Base-by-base conservation (phyloP, 1,140 invertebrate species). In the Sesamia nonagrioides region DNA sequence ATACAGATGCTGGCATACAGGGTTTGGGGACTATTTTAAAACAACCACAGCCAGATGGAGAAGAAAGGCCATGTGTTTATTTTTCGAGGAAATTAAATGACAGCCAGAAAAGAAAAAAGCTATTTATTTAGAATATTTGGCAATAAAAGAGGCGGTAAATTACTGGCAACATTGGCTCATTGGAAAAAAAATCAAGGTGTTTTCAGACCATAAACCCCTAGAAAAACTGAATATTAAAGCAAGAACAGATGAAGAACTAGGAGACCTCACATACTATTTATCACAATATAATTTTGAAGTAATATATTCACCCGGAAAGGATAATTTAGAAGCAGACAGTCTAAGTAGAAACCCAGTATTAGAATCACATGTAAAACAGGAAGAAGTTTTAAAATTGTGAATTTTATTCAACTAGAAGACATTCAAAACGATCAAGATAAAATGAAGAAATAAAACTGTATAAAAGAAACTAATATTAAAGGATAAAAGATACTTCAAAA, bases 131-230 rank as follows among this genome's bases (percentile, higher is more conserved):
- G 18, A 45, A 6, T 42, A 18, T 5, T 18, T 33, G 18, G 78
- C 82, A 15, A 92, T 94, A 1, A 93, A 92, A 90, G 90, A 94
- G 85, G 73, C 82, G 71, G 58, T 94, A 45, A 89, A 80, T 81
- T 93, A 92, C 78, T 94, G 91, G 89, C 91, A 92, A 84, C 78
- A 91, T 78, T 82, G 82, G 82, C 66, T 94, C 15, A 91, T 93
- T 79, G 91, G 89, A 13, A 90, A 78, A 58, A 72, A 56, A 80
- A 93, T 94, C 72, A 91, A 72, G 50, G 86, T 92, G 18, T 92
- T 74, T 60, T 88, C 89, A 69, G 91, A 93, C 73, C 92, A 93
- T 60, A 92, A 91, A 84, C 90, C 89, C 58, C 77, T 91, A 68
- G 88, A 91, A 83, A 90, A 91, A 72, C 56, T 92, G 89, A 13